These are phyloP conservation scores for Drosophila maculinotata DNA, from an alignment of 2,888 invertebrate species.

Conservation along the genomic window DNA sequence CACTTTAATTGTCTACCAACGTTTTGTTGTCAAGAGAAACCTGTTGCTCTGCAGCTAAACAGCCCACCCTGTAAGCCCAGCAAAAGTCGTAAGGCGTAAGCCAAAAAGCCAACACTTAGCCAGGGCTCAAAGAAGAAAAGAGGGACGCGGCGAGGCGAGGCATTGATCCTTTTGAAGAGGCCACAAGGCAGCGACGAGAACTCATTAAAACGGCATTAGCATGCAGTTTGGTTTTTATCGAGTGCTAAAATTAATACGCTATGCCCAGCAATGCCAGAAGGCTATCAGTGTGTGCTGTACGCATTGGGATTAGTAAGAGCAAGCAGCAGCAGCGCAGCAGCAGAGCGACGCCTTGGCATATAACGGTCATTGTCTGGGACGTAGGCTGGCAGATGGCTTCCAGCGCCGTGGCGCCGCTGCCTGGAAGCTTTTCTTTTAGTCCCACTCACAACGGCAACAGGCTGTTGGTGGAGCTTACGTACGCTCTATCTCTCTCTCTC, in stretches of 20 bases:
- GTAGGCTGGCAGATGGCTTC: conserved; percentile 40
- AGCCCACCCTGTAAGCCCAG: conserved; percentile 6
- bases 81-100: conserved; percentile 30
- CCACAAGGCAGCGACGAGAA: conserved; percentile 43
- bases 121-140: conserved; percentile 18
- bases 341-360: conserved; percentile 35
- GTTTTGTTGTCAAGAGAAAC: conserved; percentile 15
- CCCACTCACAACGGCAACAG: conserved; percentile 62
- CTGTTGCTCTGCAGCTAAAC: conserved; percentile 34
- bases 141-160: neutral
- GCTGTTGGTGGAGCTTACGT: conserved; percentile 57
- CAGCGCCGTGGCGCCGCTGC: conserved; percentile 61
- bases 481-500: neutral
- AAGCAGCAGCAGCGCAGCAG: conserved; percentile 1
- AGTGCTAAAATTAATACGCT: conserved; percentile 64
- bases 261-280: conserved; percentile 45
- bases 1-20: conserved; percentile 9
- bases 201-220: conserved; percentile 73
- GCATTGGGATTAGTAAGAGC: conserved; percentile 24
- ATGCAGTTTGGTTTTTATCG: conserved; percentile 65
- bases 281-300: conserved; percentile 21
- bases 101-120: conserved; percentile 48
- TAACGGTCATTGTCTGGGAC: conserved; percentile 67
- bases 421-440: conserved; percentile 36
- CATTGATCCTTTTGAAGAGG: conserved; percentile 42